Percentiles rank a stretch among this genome's conserved stretches.
Evolutionary conservation across 2,888 invertebrate species (phyloP).

Genomic region (Cyaniris semiargus): DNA sequence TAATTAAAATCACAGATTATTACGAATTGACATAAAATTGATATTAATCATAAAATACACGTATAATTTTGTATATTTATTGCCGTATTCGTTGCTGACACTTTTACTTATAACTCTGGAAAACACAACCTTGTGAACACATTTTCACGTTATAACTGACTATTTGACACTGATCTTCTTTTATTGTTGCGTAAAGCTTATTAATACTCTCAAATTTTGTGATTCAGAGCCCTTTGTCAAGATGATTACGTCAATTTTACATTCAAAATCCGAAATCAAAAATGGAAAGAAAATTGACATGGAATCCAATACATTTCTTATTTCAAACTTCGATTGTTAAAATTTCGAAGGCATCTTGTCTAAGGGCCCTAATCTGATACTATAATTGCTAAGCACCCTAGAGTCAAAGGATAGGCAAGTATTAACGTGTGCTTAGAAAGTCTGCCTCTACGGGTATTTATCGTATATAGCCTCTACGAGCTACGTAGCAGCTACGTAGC

Average conservation of each 20-base stretch:
- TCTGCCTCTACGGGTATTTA: too few relatives aligned
- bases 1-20: conserved; percentile 41
- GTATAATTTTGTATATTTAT: conserved; percentile 49
- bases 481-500: too few relatives aligned
- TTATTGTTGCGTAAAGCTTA: neutral
- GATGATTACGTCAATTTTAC: neutral
- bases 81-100: conserved; percentile 54
- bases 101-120: conserved; percentile 17
- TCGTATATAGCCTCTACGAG: too few relatives aligned
- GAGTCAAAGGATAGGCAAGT: too few relatives aligned
- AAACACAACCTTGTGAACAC: neutral
- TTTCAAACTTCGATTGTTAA: neutral
- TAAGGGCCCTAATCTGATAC: neutral
- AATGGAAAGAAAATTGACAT: too few relatives aligned
- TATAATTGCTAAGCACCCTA: neutral
- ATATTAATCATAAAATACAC: conserved; percentile 35
- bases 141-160: neutral
- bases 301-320: too few relatives aligned
- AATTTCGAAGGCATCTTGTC: too few relatives aligned
- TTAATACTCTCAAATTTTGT: neutral
- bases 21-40: conserved; percentile 42
- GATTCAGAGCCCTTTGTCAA: neutral
- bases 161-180: neutral
- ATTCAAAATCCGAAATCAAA: too few relatives aligned
- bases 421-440: too few relatives aligned